Percentiles rank a stretch among this genome's conserved stretches.
These are phyloP conservation scores for Pteromalus puparum DNA, from an alignment of 1,140 invertebrate species.

Conservation along the genomic window DNA sequence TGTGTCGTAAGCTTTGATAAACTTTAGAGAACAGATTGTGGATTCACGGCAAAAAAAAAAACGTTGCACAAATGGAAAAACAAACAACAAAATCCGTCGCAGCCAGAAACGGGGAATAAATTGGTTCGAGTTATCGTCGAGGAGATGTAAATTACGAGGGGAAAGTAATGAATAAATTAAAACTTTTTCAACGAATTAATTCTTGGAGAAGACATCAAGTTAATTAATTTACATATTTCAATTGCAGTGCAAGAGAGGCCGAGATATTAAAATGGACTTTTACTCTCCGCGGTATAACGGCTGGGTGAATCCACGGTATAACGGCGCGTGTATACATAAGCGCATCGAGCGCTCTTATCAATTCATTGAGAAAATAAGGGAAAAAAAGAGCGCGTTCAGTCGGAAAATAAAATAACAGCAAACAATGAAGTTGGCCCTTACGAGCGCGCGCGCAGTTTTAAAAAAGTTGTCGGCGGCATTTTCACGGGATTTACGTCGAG, in stretches of 20 bases:
- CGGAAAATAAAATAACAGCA: slow-evolving; percentile 16
- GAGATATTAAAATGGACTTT: background rate
- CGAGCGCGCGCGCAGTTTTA: slow-evolving; percentile 11
- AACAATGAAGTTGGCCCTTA: slow-evolving; percentile 15
- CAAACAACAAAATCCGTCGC: background rate
- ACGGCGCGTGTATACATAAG: too few species aligned
- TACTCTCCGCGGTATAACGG: background rate
- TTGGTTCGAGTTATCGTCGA: background rate
- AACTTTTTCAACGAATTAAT: background rate
- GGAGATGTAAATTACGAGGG: background rate
- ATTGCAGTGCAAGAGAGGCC: background rate
- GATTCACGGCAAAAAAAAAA: background rate
- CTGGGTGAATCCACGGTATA: too few species aligned
- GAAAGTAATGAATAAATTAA: background rate
- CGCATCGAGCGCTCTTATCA: background rate
- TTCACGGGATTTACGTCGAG: slow-evolving; percentile 21
- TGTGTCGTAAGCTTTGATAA: background rate
- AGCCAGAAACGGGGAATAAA: background rate
- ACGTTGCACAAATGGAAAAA: background rate
- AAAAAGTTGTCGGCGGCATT: slow-evolving; percentile 34
- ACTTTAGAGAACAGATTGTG: background rate
- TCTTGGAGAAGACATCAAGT: background rate
- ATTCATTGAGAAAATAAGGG: background rate
- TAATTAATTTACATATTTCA: slow-evolving; percentile 5
- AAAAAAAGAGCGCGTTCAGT: background rate